phyloP scores from a whole-genome alignment of 2,113 vertebrate species.

The Spermophilus dauricus region DNA sequence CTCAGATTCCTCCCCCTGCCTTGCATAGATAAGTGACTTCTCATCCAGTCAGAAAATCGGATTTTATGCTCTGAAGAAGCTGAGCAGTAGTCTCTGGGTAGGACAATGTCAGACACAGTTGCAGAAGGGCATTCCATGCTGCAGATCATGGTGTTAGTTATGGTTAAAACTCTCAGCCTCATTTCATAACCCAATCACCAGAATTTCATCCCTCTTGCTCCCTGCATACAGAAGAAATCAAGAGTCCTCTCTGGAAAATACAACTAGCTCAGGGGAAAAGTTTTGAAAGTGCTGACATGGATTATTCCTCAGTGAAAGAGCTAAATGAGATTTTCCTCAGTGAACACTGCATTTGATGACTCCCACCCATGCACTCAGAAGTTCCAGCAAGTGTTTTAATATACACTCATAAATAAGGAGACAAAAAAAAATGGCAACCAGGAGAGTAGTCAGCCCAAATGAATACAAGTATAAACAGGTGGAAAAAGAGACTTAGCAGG shows the following conservation, averaged over 20 bases:
- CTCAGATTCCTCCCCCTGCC: not conserved
- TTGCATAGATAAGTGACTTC: not conserved
- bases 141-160: not conserved
- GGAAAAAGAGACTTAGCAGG: not conserved
- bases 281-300: not conserved
- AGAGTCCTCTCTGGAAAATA: not conserved
- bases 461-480: not conserved
- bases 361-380: not conserved
- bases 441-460: not conserved
- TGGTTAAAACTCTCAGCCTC: not conserved
- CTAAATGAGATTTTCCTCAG: not conserved
- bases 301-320: not conserved
- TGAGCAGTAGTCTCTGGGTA: not conserved
- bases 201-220: not conserved
- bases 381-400: not conserved
- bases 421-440: not conserved
- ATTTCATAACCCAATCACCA: not conserved
- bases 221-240: not conserved
- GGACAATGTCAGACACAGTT: not conserved
- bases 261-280: not conserved
- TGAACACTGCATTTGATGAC: not conserved
- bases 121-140: rapidly evolving
- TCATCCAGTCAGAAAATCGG: not conserved
- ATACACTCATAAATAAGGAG: not conserved
- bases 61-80: not conserved